These are phyloP conservation scores for Podocnemis expansa DNA, from an alignment of 2,113 vertebrate species.

Conservation along the genomic window DNA sequence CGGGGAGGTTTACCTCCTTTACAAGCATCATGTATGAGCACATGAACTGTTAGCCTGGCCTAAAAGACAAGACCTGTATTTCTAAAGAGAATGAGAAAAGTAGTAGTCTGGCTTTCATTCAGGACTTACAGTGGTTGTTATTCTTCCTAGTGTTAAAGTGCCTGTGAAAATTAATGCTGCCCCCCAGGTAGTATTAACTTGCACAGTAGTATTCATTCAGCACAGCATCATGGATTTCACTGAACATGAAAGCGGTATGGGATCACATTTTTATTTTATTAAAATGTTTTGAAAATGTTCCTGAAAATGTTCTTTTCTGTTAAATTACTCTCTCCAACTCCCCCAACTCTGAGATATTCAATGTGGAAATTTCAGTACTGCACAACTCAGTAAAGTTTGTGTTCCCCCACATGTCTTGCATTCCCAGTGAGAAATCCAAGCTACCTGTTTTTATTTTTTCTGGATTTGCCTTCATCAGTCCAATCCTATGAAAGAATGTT, in stretches of 20 bases:
- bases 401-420: neutral
- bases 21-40: neutral
- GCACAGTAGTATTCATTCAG: constrained; percentile 50
- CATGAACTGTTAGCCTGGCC: neutral
- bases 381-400: neutral
- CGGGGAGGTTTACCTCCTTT: neutral
- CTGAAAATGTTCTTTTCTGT: constrained; percentile 23
- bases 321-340: constrained; percentile 7
- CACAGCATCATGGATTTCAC: constrained; percentile 40
- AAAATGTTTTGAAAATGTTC: constrained; percentile 29
- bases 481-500: neutral
- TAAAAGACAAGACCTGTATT: constrained; percentile 19
- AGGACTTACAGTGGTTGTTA: constrained; percentile 29
- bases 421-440: neutral
- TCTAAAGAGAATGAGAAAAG: neutral
- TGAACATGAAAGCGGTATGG: constrained; percentile 30
- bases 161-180: constrained; percentile 46
- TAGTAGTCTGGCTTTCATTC: constrained; percentile 26
- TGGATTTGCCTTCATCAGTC: neutral
- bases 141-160: constrained; percentile 32
- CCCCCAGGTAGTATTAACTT: constrained; percentile 30
- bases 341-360: neutral
- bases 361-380: neutral
- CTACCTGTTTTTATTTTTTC: neutral
- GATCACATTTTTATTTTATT: constrained; percentile 39